Base-by-base conservation (phyloP, 2,888 invertebrate genomes). In the Corbicula japonica region DNA sequence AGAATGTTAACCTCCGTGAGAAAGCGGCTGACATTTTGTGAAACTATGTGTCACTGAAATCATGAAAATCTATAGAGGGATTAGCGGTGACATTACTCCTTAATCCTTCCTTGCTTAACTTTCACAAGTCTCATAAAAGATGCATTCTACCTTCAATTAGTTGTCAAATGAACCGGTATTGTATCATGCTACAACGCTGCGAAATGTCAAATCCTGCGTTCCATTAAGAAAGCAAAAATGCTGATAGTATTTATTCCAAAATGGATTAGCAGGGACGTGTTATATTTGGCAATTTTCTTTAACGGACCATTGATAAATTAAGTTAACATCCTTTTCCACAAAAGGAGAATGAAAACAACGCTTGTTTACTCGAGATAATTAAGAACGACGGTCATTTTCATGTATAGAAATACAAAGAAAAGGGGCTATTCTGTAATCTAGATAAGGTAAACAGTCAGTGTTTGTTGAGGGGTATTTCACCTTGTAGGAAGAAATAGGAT, bases 241-340 rank as follows among this genome's bases (percentile, higher is more conserved):
- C 26, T 35, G 66, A 66, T 66, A 54, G 54, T 30, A 35, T 52
- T 52, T 10, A 48, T 70, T 60, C 26, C 23, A 30, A 60, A 48
- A 60, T 46, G 76, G 76, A 76, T 76, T 76, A 76, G 35, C 70
- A 62, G 18, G 23, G 23, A 18, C 6, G 38, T 60, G 76, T 23
- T 28, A 65, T 63, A 70, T 76, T 76, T 76, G 63, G 38, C 58
- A 50, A 63, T 56, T 50, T 63, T 46, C 54, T 58, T 71, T 58
- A 48, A 34, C 56, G 44, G 26, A 23, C 35, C 34, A 35, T 58
- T 58, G 73, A 58, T 34, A 70, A 70, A 56, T 69, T 46, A n/a
- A 48, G 8, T 35, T 65, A 30, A 30, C 54, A n/a, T n/a, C n/a
- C 54, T 30, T 30, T n/a, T 8, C 15, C 18, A 35, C 26, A 52